phyloP scores from a whole-genome alignment of 2,113 vertebrate genomes.

The Rhinoptilus africanus region DNA sequence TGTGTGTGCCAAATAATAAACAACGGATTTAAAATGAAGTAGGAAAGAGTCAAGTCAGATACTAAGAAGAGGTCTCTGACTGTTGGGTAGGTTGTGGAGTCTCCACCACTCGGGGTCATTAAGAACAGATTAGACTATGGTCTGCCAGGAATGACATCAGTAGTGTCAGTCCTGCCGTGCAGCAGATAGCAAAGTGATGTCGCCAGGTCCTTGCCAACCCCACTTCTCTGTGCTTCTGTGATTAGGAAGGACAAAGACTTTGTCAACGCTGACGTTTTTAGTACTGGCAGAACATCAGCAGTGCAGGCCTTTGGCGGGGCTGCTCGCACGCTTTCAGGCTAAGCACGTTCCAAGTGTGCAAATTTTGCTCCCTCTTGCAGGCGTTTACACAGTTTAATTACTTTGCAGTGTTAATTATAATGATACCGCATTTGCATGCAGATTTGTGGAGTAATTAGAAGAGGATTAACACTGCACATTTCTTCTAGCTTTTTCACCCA shows the following conservation, averaged over 20 bases:
- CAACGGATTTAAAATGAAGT: not conserved
- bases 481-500: not conserved
- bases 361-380: not conserved
- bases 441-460: constrained; percentile 2
- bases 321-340: not conserved
- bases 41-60: not conserved
- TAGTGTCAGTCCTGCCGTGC: not conserved
- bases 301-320: not conserved
- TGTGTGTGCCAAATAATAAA: not conserved
- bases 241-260: not conserved
- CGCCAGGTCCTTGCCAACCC: not conserved
- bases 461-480: not conserved
- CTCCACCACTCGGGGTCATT: not conserved
- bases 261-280: not conserved
- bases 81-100: not conserved
- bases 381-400: not conserved
- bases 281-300: not conserved
- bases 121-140: not conserved
- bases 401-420: not conserved
- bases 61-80: not conserved
- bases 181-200: not conserved
- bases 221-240: not conserved
- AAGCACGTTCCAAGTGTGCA: not conserved
- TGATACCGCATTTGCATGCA: not conserved
- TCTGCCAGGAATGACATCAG: not conserved